Evolutionary conservation across 2,797 vertebrate species (phyloP).

Genomic region (Anas flavirostris): DNA sequence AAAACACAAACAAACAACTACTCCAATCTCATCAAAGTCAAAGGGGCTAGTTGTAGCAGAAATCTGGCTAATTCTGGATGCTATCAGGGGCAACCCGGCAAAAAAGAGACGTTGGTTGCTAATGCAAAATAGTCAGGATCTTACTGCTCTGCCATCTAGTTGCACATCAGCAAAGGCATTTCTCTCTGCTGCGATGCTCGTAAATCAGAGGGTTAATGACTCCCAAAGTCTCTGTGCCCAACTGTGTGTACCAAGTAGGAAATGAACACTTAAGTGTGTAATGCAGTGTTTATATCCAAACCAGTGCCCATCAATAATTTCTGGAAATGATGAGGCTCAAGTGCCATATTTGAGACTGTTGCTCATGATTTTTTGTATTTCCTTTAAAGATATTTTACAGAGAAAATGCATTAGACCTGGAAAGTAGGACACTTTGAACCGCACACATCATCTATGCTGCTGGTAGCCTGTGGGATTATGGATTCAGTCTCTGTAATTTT

Average conservation of each 20-base stretch:
- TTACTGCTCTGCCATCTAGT: neutral
- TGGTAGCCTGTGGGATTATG: conserved; percentile 21
- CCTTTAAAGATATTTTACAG: conserved; percentile 22
- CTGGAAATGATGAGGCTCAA: neutral
- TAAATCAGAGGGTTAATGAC: neutral
- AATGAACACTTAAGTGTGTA: neutral
- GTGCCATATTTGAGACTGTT: neutral
- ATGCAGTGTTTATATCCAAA: neutral
- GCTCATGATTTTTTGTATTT: conserved; percentile 5
- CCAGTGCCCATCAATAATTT: neutral
- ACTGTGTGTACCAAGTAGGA: neutral
- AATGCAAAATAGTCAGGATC: neutral
- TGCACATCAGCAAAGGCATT: neutral
- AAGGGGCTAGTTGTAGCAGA: neutral
- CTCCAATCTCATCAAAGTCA: neutral
- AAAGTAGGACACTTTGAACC: conserved; percentile 36
- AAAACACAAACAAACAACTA: neutral
- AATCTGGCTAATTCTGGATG: neutral
- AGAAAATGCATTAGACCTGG: neutral
- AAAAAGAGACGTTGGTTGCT: neutral
- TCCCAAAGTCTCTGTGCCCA: neutral
- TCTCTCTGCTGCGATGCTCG: neutral
- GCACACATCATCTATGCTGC: neutral
- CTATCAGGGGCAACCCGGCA: neutral
- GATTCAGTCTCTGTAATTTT: neutral